Evolutionary conservation across 2,113 vertebrate genomes (phyloP).

Genomic region (Rhinichthys klamathensis): DNA sequence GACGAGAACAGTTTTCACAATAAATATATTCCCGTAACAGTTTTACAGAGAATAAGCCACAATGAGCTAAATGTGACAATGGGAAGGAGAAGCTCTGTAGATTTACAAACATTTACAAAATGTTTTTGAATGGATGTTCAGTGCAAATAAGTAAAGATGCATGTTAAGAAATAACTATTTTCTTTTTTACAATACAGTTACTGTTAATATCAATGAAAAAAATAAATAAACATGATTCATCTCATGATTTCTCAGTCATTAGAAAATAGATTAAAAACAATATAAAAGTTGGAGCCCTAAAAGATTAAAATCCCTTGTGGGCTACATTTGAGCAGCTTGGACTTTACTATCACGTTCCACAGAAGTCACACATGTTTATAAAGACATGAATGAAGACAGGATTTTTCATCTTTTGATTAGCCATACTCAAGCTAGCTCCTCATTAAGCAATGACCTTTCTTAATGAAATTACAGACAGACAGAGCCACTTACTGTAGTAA

Average conservation of each 20-base stretch:
- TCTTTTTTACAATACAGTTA: background rate
- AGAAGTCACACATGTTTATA: background rate
- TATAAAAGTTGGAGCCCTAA: background rate
- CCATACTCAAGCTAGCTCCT: background rate
- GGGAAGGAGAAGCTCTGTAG: background rate
- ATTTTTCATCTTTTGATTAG: background rate
- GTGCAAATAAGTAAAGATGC: background rate
- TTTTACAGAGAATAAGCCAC: background rate
- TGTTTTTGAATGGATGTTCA: background rate
- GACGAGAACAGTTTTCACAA: background rate
- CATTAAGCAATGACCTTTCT: background rate
- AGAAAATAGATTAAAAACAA: background rate
- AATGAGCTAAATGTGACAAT: background rate
- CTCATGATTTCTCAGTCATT: background rate
- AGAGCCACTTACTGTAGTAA: background rate
- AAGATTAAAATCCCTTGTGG: background rate
- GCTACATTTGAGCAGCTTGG: background rate
- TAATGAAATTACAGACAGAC: constrained; percentile 10
- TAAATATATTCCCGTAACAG: background rate
- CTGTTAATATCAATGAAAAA: background rate
- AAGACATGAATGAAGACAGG: background rate
- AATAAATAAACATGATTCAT: background rate
- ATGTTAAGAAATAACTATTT: background rate
- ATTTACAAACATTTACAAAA: background rate
- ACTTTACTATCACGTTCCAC: background rate